Conservation (phyloP, 2,888 invertebrate species). For the Auanema freiburgensis region DNA sequence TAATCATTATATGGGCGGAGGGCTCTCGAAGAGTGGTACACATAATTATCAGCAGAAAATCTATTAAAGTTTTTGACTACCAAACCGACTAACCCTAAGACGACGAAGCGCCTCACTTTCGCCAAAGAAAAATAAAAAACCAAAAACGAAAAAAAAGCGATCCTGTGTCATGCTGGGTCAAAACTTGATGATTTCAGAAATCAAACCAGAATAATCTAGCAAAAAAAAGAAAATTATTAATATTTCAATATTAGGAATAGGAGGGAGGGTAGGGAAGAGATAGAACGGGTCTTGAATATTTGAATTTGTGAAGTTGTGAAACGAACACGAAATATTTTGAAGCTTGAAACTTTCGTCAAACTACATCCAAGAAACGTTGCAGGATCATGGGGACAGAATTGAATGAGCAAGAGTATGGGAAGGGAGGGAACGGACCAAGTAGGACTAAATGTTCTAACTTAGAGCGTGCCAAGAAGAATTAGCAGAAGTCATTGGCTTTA, state of each 20-base stretch:
- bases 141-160: background rate
- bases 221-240: background rate
- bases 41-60: too few relatives aligned
- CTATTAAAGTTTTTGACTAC: background rate
- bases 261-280: too few relatives aligned
- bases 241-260: too few relatives aligned
- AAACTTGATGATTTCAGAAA: background rate
- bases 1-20: too few relatives aligned
- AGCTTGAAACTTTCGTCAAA: too few relatives aligned
- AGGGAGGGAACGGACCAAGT: background rate
- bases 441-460: background rate
- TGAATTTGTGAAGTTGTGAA: too few relatives aligned
- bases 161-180: background rate
- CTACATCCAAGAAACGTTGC: too few relatives aligned
- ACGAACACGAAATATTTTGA: too few relatives aligned
- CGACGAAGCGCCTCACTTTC: background rate
- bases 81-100: conserved; percentile 6
- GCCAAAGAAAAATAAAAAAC: background rate
- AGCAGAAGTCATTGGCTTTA: background rate
- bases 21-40: too few relatives aligned
- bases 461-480: conserved; percentile 3
- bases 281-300: too few relatives aligned
- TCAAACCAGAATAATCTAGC: conserved; percentile 1
- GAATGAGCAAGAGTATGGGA: background rate
- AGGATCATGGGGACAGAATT: background rate